Conservation (phyloP, 2,113 vertebrate species). For the Megaleporinus macrocephalus region DNA sequence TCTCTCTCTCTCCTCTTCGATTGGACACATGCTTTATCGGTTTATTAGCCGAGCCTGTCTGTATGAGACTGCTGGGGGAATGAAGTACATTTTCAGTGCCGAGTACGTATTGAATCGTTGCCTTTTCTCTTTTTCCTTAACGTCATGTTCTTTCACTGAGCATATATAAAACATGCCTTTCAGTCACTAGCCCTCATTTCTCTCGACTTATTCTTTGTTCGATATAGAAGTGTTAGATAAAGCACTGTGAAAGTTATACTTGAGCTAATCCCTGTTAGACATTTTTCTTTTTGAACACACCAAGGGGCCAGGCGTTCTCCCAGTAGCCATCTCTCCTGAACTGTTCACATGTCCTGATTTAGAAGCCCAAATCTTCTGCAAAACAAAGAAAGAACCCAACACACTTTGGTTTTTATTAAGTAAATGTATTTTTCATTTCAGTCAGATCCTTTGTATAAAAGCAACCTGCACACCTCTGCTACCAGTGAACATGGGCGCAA, state of each 20-base stretch:
- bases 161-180: conserved; percentile 15
- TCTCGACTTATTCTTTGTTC: conserved; percentile 3
- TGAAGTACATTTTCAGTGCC: conserved; percentile 20
- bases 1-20: conserved; percentile 17
- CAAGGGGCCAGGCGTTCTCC: no score
- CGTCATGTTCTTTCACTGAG: conserved; percentile 6
- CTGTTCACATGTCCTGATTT: not conserved
- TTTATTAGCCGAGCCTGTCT: conserved; percentile 33
- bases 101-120: conserved; percentile 17
- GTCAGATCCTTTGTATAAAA: no score
- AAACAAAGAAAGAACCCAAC: no score
- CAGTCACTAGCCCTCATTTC: not conserved
- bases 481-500: no score
- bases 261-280: not conserved
- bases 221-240: not conserved
- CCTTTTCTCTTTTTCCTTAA: not conserved
- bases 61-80: conserved; percentile 24
- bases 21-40: conserved; percentile 16
- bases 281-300: not conserved
- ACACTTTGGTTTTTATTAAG: no score
- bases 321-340: not conserved
- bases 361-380: not conserved
- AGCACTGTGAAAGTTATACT: not conserved
- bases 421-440: no score
- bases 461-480: no score